Evolutionary conservation across 1,140 invertebrate genomes (phyloP).

Genomic region (Aphaenogaster ashmeadi): DNA sequence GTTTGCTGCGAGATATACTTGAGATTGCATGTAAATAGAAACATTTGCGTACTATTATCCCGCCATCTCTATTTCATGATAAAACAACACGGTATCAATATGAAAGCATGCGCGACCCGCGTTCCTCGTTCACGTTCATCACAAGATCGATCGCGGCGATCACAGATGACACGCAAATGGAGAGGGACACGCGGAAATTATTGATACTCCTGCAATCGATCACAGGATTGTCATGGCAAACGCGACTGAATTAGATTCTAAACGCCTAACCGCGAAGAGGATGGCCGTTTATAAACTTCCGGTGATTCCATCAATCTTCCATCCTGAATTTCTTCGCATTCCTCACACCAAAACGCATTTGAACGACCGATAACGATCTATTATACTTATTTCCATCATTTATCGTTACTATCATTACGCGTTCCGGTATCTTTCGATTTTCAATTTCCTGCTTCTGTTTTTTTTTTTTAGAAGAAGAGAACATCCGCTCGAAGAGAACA

Average conservation of each 20-base stretch:
- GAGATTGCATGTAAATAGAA: conserved; percentile 18
- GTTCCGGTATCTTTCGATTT: not conserved
- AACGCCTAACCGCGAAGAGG: not conserved
- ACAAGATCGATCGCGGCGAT: conserved; percentile 29
- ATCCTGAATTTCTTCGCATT: not conserved
- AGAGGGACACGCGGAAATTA: conserved; percentile 33
- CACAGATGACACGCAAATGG: not conserved
- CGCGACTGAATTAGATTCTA: conserved; percentile 27
- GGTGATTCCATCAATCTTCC: conserved; percentile 11
- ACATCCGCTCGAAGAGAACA: no score
- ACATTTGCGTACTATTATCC: not conserved
- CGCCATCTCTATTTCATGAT: not conserved
- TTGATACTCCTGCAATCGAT: conserved; percentile 42
- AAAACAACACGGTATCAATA: conserved; percentile 13
- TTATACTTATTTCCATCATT: not conserved
- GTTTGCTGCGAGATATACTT: not conserved
- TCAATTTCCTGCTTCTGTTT: not conserved
- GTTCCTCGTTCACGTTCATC: not conserved
- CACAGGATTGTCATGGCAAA: conserved; percentile 12
- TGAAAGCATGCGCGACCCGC: conserved; percentile 11
- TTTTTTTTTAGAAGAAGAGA: not conserved
- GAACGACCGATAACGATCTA: not conserved
- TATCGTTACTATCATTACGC: not conserved
- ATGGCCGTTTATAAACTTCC: conserved; percentile 7
- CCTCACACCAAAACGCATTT: not conserved